These are phyloP conservation scores for Chrysodeixis includens DNA, from an alignment of 2,888 invertebrate genomes.

Conservation along the genomic window DNA sequence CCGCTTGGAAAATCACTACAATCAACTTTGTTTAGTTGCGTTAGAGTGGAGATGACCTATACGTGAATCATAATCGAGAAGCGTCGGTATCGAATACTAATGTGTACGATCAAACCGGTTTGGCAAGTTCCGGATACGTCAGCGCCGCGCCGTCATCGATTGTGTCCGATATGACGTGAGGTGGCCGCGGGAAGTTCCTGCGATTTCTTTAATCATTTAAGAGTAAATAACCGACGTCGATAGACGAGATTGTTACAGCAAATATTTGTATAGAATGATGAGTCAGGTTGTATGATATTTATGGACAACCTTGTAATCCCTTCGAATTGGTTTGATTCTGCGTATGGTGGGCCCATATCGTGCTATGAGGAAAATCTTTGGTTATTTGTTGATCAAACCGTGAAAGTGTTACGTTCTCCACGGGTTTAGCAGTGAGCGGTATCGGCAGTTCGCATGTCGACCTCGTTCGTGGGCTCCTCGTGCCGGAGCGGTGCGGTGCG, in stretches of 20 bases:
- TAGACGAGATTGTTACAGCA: constrained; percentile 4
- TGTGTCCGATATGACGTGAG: constrained; percentile 38
- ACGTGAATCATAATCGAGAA: constrained; percentile 46
- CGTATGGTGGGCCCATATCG: background rate
- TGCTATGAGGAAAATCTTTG: background rate
- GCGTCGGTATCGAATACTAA: constrained; percentile 51
- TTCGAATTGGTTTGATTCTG: background rate
- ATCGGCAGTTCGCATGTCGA: constrained; percentile 13
- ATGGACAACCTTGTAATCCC: constrained; percentile 1
- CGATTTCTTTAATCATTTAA: background rate
- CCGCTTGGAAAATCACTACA: background rate
- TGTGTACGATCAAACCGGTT: constrained; percentile 56
- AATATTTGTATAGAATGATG: constrained; percentile 1
- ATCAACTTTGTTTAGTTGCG: constrained; percentile 12
- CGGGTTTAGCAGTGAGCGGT: constrained; percentile 6
- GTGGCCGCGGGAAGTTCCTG: constrained; percentile 50
- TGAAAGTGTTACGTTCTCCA: constrained; percentile 40
- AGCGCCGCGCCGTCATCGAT: constrained; percentile 47
- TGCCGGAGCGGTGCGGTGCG: background rate
- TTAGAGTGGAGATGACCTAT: constrained; percentile 14
- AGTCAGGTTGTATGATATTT: background rate
- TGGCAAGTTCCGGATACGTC: constrained; percentile 53
- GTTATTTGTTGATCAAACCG: constrained; percentile 8
- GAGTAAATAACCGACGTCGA: background rate
- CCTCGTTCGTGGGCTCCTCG: constrained; percentile 2